Evolutionary conservation across 1,140 invertebrate genomes (phyloP).

Genomic region (Neodiprion fabricii): DNA sequence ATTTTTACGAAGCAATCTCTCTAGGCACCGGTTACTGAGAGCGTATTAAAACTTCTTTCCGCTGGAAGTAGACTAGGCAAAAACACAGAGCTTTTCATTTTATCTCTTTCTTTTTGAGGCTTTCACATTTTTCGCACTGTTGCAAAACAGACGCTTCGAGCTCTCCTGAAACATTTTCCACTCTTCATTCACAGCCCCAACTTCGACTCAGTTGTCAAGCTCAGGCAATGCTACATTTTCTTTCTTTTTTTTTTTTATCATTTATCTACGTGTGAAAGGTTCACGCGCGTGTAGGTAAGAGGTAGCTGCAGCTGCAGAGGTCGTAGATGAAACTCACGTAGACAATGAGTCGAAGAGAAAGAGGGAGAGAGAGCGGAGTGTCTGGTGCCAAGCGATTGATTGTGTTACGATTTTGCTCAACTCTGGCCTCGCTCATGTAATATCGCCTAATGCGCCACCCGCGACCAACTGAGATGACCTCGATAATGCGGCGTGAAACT

Average conservation of each 20-base stretch:
- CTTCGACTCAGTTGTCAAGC: neutral
- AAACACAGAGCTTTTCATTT: neutral
- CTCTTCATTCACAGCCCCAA: neutral
- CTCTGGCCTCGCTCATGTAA: too few species aligned
- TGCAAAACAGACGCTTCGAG: neutral
- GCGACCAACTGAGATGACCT: too few species aligned
- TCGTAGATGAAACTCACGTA: neutral
- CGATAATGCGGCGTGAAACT: too few species aligned
- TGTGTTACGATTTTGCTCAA: too few species aligned
- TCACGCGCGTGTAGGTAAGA: neutral
- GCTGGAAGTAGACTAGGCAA: neutral
- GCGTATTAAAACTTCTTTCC: neutral
- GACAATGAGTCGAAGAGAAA: neutral
- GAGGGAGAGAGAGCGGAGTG: neutral
- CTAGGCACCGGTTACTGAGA: neutral
- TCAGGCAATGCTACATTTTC: neutral
- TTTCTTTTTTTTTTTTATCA: neutral
- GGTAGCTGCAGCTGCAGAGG: neutral
- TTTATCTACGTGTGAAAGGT: neutral
- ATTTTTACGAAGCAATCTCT: neutral
- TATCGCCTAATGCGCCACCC: too few species aligned
- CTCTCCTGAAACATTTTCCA: neutral
- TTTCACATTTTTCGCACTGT: neutral
- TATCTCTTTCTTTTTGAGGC: neutral
- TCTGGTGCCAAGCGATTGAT: neutral